Conservation (phyloP, 1,140 invertebrate species). For the Andrena cerasifolii region DNA sequence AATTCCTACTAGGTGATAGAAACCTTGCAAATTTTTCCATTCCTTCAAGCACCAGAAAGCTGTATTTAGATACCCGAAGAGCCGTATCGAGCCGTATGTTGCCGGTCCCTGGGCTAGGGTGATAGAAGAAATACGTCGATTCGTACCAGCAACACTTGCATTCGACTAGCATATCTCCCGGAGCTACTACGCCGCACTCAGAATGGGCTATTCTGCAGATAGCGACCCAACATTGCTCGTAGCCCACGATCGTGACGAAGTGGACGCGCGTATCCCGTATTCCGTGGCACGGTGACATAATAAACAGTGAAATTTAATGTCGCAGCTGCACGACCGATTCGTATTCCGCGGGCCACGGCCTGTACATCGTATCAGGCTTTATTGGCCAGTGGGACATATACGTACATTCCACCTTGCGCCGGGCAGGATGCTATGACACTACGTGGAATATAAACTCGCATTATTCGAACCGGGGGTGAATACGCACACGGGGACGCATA, state of each 20-base stretch:
- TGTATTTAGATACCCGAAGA: too few relatives aligned
- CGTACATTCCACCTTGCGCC: slow-evolving; percentile 39
- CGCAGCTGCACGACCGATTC: slow-evolving; percentile 41
- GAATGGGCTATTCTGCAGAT: too few relatives aligned
- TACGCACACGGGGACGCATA: slow-evolving; percentile 12
- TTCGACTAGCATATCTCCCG: too few relatives aligned
- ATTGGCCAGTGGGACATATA: slow-evolving; percentile 51
- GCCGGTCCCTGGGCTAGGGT: too few relatives aligned
- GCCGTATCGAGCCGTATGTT: too few relatives aligned
- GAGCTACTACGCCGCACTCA: too few relatives aligned
- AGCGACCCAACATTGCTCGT: background rate
- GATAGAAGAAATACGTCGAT: too few relatives aligned
- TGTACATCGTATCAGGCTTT: slow-evolving; percentile 44
- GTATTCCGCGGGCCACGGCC: slow-evolving; percentile 36
- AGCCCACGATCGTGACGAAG: background rate
- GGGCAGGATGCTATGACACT: slow-evolving; percentile 34
- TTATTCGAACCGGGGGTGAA: slow-evolving; percentile 42
- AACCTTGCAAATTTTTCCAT: too few relatives aligned
- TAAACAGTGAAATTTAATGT: slow-evolving; percentile 47
- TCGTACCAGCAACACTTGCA: too few relatives aligned
- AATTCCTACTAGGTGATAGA: too few relatives aligned
- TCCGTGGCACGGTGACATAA: slow-evolving; percentile 26
- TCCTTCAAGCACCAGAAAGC: too few relatives aligned
- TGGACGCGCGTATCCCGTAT: background rate
- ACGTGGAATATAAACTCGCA: slow-evolving; percentile 47